Percentiles rank a stretch among this genome's conserved stretches.
phyloP scores from a whole-genome alignment of 2,113 vertebrate genomes.

The Pachyramphus minor region DNA sequence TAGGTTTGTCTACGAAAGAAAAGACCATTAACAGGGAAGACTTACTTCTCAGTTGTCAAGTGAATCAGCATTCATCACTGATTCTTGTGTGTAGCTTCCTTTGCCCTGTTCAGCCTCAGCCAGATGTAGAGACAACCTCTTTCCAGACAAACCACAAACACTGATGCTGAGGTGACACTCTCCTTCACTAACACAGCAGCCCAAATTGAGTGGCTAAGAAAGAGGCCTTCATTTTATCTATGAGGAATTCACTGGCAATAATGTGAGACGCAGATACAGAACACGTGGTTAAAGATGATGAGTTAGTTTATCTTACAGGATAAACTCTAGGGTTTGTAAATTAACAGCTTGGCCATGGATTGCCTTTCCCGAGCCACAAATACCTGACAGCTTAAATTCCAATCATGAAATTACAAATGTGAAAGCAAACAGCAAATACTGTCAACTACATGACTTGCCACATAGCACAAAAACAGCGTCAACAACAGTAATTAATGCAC shows the following conservation, averaged over 20 bases:
- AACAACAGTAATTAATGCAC: not conserved
- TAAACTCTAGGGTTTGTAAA: not conserved
- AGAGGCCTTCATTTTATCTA: not conserved
- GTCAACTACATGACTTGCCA: not conserved
- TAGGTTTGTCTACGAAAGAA: constrained; percentile 9
- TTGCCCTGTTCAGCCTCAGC: not conserved
- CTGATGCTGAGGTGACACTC: not conserved
- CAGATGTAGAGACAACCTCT: not conserved
- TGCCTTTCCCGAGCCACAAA: not conserved
- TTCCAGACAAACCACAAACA: not conserved
- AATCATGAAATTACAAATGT: not conserved
- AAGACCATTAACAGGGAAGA: not conserved
- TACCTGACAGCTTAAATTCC: not conserved
- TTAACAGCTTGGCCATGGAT: not conserved
- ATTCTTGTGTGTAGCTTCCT: not conserved
- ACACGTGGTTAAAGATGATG: not conserved
- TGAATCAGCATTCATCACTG: constrained; percentile 48
- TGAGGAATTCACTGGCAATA: not conserved
- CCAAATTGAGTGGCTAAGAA: not conserved
- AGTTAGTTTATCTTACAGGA: not conserved
- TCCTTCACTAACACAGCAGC: not conserved
- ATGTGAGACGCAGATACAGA: not conserved
- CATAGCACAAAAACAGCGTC: not conserved
- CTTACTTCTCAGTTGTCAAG: constrained; percentile 21
- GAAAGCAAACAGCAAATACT: not conserved